Base-by-base conservation (phyloP, 2,797 vertebrate genomes). In the Clarias laeviceps region DNA sequence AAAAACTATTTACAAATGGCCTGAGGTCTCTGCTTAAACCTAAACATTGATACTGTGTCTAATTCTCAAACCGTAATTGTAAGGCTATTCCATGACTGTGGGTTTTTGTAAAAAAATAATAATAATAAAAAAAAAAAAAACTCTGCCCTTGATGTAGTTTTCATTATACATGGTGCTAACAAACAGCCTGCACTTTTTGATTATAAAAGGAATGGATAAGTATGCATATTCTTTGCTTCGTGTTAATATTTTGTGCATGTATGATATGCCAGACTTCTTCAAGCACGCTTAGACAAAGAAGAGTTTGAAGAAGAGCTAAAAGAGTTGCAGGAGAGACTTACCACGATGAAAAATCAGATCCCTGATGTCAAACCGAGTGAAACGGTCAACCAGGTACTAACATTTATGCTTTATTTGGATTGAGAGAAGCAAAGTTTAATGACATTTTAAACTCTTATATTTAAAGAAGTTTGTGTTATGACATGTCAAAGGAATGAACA, bases 241-340 rank as follows among this genome's bases (percentile, higher is more conserved):
- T 56, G 6, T 79, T 57, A 57, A 54, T 80, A 4, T 62, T 84
- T 37, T 82, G 1, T 85, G 27, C n/a, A 15, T 84, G 57, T 87
- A 24, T 70, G 32, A 86, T 34, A 5, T 65, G 32, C 87, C 90
- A 99, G 98, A 90, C 93, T 99, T 84, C 89, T 99, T 80, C 97
- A 98, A 93, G 88, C 94, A 68, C 96, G 96, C 82, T 90, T 97
- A 92, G 98, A 99, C 90, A 97, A 97, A 88, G 98, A 99, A 18
- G 98, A 99, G 87, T 94, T 94, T 45, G 98, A 99, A 87, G 98
- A 99, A 64, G 97, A 98, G 84, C 88, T 98, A 65, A 96, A 94
- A 83, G 97, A 98, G 88, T 92, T 96, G 37, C 91, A 93, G 34
- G 96, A 96, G 0, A 95, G 90, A 86, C 86, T 96, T 32, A 88